phyloP scores from a whole-genome alignment of 2,113 vertebrate genomes.

The Seriola quinqueradiata region DNA sequence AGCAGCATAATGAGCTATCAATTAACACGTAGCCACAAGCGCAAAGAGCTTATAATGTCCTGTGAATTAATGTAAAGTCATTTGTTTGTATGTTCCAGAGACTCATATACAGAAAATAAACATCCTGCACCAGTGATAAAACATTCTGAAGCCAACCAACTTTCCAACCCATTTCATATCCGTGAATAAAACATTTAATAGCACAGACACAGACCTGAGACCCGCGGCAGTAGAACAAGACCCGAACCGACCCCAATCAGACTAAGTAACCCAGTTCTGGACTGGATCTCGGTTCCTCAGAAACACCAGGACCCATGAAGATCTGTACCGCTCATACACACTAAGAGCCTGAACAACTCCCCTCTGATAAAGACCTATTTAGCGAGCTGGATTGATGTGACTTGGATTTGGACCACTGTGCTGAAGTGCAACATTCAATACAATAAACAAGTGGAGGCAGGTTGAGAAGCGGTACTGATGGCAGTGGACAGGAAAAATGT shows the following conservation, averaged over 20 bases:
- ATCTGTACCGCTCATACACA: neutral
- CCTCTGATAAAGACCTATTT: neutral
- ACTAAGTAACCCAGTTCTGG: neutral
- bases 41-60: neutral
- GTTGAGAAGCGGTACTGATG: slow-evolving; percentile 4
- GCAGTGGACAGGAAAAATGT: neutral
- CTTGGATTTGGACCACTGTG: neutral
- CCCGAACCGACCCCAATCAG: neutral
- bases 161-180: neutral
- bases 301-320: neutral
- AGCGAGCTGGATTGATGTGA: neutral
- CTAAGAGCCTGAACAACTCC: neutral
- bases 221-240: neutral
- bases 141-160: neutral
- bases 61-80: neutral
- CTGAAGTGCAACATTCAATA: neutral
- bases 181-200: neutral
- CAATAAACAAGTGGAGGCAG: slow-evolving; percentile 1
- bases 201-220: neutral
- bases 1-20: neutral
- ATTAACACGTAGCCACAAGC: neutral
- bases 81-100: neutral
- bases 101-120: neutral
- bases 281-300: neutral
- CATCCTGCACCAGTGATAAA: neutral